phyloP scores from a whole-genome alignment of 2,113 vertebrate genomes.

The Heterocephalus glaber region DNA sequence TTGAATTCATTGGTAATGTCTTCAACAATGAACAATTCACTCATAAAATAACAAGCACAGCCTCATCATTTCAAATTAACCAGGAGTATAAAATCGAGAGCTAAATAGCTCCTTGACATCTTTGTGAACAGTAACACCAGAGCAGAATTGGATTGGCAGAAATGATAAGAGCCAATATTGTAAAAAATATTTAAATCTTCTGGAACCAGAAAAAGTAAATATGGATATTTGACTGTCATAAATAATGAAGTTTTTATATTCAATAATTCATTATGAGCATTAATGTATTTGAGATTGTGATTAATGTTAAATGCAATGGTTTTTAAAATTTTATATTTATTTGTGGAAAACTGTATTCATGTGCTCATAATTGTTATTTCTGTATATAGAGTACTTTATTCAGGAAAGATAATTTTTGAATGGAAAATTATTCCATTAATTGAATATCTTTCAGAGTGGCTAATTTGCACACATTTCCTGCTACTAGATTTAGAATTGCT shows the following conservation, averaged over 20 bases:
- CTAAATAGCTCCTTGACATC: slow-evolving; percentile 58
- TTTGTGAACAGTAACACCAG: background rate
- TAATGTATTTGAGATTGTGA: slow-evolving; percentile 40
- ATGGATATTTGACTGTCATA: background rate
- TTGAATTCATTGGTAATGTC: background rate
- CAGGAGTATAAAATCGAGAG: slow-evolving; percentile 47
- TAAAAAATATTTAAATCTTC: background rate
- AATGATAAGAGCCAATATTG: slow-evolving; percentile 28
- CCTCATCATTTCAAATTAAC: slow-evolving; percentile 59
- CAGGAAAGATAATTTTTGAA: slow-evolving; percentile 62
- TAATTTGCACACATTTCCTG: background rate
- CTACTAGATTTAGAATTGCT: slow-evolving; percentile 38
- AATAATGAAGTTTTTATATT: slow-evolving; percentile 30
- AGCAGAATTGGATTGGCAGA: slow-evolving; percentile 30
- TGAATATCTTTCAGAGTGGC: slow-evolving; percentile 64
- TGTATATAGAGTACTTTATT: slow-evolving; percentile 52
- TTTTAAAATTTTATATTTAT: slow-evolving; percentile 28
- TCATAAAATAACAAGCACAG: slow-evolving; percentile 59
- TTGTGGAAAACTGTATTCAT: slow-evolving; percentile 53
- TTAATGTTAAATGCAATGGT: slow-evolving; percentile 37
- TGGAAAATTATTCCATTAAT: slow-evolving; percentile 64
- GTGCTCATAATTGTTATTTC: slow-evolving; percentile 32
- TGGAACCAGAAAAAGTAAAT: slow-evolving; percentile 21
- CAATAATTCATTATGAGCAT: slow-evolving; percentile 52
- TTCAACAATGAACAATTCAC: slow-evolving; percentile 73